Percentiles rank a stretch among this genome's conserved stretches.
Conservation (phyloP, 2,113 vertebrate species). For the Neodon shergylaensis region DNA sequence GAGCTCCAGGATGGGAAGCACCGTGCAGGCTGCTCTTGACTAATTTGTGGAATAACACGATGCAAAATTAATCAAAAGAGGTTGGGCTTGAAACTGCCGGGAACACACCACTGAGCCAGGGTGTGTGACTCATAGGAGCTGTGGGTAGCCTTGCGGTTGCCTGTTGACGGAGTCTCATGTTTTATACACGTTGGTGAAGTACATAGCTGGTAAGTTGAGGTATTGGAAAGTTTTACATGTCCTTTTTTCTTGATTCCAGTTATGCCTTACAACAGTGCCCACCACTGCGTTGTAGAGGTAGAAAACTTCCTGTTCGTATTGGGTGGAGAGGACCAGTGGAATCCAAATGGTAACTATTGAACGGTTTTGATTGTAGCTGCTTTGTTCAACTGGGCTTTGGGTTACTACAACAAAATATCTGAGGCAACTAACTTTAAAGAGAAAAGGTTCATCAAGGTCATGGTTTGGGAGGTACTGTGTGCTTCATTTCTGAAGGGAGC, state of each 20-base stretch:
- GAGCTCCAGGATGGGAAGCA: background rate
- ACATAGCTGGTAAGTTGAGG: constrained; percentile 29
- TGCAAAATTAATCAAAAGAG: constrained; percentile 62
- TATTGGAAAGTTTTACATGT: constrained; percentile 66
- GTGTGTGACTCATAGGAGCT: rapidly evolving
- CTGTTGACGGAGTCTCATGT: background rate
- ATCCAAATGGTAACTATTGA: constrained; percentile 93
- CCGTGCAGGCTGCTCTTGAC: constrained; percentile 59
- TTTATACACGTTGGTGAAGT: constrained; percentile 37
- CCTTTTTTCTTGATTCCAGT: constrained; percentile 87
- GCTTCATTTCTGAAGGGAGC: background rate
- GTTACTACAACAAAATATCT: background rate
- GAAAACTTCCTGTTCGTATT: constrained; percentile 98
- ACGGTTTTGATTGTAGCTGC: background rate
- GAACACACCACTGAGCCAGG: constrained; percentile 41
- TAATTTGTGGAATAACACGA: constrained; percentile 72
- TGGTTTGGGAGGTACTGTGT: background rate
- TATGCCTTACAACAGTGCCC: constrained; percentile 99
- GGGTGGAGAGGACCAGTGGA: constrained; percentile 99
- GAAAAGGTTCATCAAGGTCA: background rate
- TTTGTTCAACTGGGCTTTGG: background rate
- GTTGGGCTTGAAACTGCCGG: constrained; percentile 61
- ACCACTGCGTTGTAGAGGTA: constrained; percentile 99
- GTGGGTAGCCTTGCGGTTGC: background rate
- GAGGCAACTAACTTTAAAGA: background rate